Conservation (phyloP, 2,113 vertebrate species). For the Periophthalmus modestus region DNA sequence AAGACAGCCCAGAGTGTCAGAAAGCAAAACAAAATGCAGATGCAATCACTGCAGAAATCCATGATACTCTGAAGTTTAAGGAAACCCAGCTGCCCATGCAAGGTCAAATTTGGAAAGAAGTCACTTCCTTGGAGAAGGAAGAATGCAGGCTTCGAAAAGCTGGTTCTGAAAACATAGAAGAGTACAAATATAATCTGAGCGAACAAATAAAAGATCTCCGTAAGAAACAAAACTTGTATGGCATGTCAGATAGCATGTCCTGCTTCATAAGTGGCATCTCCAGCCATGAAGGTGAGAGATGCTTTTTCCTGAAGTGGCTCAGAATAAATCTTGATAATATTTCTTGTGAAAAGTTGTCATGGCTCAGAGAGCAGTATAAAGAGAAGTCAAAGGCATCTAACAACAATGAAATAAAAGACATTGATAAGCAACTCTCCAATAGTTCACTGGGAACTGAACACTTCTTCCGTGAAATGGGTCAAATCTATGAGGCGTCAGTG, state of each 20-base stretch:
- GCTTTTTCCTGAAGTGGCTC: conserved; percentile 64
- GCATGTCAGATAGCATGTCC: conserved; percentile 43
- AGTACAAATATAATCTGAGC: conserved; percentile 45
- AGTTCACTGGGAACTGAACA: conserved; percentile 78
- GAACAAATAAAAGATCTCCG: conserved; percentile 40
- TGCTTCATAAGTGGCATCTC: conserved; percentile 50
- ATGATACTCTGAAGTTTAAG: conserved; percentile 47
- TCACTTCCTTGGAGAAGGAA: conserved; percentile 61
- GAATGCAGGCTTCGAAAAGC: conserved; percentile 54
- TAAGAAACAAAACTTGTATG: conserved; percentile 29
- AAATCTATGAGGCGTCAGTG: conserved; percentile 73
- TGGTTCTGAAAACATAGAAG: conserved; percentile 43
- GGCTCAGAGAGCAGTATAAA: conserved; percentile 44
- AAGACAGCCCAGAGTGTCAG: conserved; percentile 43
- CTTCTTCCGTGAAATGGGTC: conserved; percentile 78
- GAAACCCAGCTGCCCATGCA: conserved; percentile 50
- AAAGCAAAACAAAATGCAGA: conserved; percentile 42
- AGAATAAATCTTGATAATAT: conserved; percentile 58
- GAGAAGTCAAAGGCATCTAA: conserved; percentile 40
- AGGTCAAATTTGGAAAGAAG: conserved; percentile 54
- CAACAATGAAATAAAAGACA: conserved; percentile 36
- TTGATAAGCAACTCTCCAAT: conserved; percentile 58
- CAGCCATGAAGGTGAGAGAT: conserved; percentile 23
- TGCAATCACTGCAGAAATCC: conserved; percentile 34
- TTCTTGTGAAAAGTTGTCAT: conserved; percentile 37